Percentiles rank a stretch among this genome's conserved stretches.
These are phyloP conservation scores for Kryptolebias ocellatus DNA, from an alignment of 2,797 vertebrate species.

Conservation along the genomic window DNA sequence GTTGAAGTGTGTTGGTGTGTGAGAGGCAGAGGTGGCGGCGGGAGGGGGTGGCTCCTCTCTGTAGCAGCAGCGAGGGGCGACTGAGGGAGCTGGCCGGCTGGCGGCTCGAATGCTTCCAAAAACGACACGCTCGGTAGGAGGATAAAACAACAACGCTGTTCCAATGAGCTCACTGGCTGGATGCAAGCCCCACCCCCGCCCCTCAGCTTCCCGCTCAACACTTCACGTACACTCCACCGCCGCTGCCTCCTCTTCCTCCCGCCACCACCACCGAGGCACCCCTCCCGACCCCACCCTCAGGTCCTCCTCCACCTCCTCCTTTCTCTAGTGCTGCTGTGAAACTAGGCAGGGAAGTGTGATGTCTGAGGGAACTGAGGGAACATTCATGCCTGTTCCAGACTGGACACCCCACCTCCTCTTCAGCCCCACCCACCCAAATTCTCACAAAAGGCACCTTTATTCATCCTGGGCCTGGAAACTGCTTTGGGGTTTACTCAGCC, in stretches of 20 bases:
- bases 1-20: constrained; percentile 18
- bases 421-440: constrained; percentile 69
- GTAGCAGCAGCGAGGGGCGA: constrained; percentile 58
- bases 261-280: constrained; percentile 59
- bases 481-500: constrained; percentile 73
- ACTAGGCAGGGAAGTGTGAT: constrained; percentile 83
- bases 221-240: constrained; percentile 67
- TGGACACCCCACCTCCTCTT: constrained; percentile 64
- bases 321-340: constrained; percentile 75
- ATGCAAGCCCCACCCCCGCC: constrained; percentile 87
- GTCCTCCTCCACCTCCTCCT: constrained; percentile 46
- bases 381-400: constrained; percentile 89
- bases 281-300: constrained; percentile 71
- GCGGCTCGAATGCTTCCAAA: constrained; percentile 89
- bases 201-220: constrained; percentile 83
- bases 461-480: constrained; percentile 77
- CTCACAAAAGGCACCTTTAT: constrained; percentile 97
- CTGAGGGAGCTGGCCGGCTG: constrained; percentile 68
- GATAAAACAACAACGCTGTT: constrained; percentile 86
- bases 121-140: constrained; percentile 85
- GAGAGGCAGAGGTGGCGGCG: not conserved
- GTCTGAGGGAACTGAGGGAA: constrained; percentile 88
- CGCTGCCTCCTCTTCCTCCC: constrained; percentile 36
- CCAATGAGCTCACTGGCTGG: constrained; percentile 98
- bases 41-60: constrained; percentile 53